Conservation (phyloP, 2,888 invertebrate genomes). For the Heteromurus nitidus region DNA sequence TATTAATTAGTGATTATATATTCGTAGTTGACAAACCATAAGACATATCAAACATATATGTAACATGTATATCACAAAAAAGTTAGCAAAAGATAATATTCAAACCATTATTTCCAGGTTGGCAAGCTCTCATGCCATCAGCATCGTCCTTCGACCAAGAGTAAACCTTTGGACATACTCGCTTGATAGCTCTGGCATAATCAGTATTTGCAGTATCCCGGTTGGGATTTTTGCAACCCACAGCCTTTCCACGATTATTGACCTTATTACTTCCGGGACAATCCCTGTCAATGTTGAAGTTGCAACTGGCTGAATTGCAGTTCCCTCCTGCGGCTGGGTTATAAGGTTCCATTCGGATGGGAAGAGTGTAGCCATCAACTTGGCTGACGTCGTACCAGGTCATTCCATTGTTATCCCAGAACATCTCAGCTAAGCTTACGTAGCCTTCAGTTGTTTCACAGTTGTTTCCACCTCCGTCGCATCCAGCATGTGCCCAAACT, state of each 20-base stretch:
- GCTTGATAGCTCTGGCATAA: conserved; percentile 45
- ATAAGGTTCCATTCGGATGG: conserved; percentile 48
- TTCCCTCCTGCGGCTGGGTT: conserved; percentile 57
- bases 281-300: conserved; percentile 39
- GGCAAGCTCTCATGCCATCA: conserved; percentile 58
- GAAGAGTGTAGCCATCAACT: conserved; percentile 61
- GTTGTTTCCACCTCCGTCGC: conserved; percentile 39
- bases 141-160: conserved; percentile 58
- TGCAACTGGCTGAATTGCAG: conserved; percentile 39
- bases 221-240: conserved; percentile 48
- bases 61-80: not conserved
- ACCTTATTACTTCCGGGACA: conserved; percentile 41
- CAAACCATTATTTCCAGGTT: conserved; percentile 59
- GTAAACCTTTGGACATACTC: conserved; percentile 49
- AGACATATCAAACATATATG: too few species aligned
- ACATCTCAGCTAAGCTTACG: conserved; percentile 56
- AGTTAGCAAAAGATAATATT: conserved; percentile 51
- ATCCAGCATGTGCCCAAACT: conserved; percentile 44
- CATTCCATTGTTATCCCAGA: conserved; percentile 51
- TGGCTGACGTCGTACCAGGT: conserved; percentile 63
- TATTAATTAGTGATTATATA: too few species aligned
- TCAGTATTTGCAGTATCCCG: conserved; percentile 37
- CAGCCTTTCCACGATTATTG: conserved; percentile 19
- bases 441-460: conserved; percentile 58
- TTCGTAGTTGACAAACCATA: too few species aligned